Percentiles rank a stretch among this genome's conserved stretches.
phyloP scores from a whole-genome alignment of 2,888 invertebrate genomes.

The Sisyra nigra region DNA sequence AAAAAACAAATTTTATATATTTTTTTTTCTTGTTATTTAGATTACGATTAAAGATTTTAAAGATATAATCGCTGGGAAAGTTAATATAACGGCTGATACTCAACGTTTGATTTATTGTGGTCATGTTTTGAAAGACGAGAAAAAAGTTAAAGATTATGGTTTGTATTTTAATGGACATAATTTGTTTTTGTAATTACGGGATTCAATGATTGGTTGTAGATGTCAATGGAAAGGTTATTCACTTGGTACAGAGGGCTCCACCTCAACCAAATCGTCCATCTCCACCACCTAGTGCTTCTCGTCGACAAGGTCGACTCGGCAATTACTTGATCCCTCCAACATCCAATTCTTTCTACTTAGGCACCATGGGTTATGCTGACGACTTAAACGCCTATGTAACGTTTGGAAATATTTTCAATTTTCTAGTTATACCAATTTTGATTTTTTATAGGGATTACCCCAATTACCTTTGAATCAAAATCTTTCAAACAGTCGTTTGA shows the following conservation, averaged over 20 bases:
- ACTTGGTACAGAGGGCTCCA: constrained; percentile 78
- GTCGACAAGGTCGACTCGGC: constrained; percentile 32
- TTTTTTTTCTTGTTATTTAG: constrained; percentile 34
- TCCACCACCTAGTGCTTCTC: constrained; percentile 13
- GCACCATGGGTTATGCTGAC: constrained; percentile 39
- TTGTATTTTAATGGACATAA: constrained; percentile 5
- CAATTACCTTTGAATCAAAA: constrained; percentile 32
- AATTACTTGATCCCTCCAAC: constrained; percentile 76
- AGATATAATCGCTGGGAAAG: constrained; percentile 56
- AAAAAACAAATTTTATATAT: not conserved
- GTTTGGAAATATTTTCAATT: too few relatives aligned
- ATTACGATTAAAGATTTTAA: constrained; percentile 70
- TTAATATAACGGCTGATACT: constrained; percentile 62
- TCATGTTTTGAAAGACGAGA: constrained; percentile 79
- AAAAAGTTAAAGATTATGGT: constrained; percentile 74
- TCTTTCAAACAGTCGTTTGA: constrained; percentile 32
- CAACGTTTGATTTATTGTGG: constrained; percentile 91
- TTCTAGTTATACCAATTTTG: not conserved
- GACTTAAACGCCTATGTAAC: constrained; percentile 23
- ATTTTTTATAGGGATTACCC: constrained; percentile 24
- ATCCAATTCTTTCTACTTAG: constrained; percentile 31
- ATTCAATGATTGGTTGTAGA: constrained; percentile 31
- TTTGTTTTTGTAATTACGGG: not conserved
- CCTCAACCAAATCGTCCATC: constrained; percentile 39
- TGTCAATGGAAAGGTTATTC: constrained; percentile 82